Base-by-base conservation (phyloP, 2,113 vertebrate species). In the Stegastes partitus region DNA sequence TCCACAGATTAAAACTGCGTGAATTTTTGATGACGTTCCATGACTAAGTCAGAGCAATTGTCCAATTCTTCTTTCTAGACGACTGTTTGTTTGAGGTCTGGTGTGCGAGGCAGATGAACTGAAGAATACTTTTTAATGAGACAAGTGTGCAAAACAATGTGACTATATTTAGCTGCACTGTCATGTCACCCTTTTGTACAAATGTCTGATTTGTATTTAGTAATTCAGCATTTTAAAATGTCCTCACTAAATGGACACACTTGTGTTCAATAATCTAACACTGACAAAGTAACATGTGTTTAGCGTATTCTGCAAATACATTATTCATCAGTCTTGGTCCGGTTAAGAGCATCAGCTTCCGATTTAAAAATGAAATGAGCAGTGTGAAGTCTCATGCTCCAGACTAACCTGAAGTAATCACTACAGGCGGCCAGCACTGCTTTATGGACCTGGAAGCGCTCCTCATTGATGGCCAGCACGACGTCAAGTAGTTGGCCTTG, bases 401-500 rank as follows among this genome's bases (percentile, higher is more conserved):
- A 61, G 62, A 91, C 91, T 84, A 64, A 99, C 98, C 98, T 96
- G 95, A 99, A 99, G 91, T 99, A 99, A 93, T 99, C 97, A 74
- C 98, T 99, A 95, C 98, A 99, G 89, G 98, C 96, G 2, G 98
- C 98, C 90, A 99, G 94, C 81, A 99, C 97, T 42, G 98, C 97
- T 94, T 96, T 97, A 94, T 99, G 98, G 22, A 98, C 98, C 56
- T 95, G 95, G 92, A 99, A 99, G 63, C 90, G 96, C 94, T 99
- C 96, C 67, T 96, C 94, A 84, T 97, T 97, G 92, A 99, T 91
- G 65, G 96, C 95, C 85, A 99, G 95, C 85, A 97, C 95, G 23
- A 99, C 96, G 42, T 99, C 98, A 51, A 99, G 95, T 68, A 99
- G 95, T 84, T 98, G 97, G 44, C 97, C 97, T 89, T 97, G 96